Conservation (phyloP, 1,140 invertebrate genomes). For the Temnothorax longispinosus region DNA sequence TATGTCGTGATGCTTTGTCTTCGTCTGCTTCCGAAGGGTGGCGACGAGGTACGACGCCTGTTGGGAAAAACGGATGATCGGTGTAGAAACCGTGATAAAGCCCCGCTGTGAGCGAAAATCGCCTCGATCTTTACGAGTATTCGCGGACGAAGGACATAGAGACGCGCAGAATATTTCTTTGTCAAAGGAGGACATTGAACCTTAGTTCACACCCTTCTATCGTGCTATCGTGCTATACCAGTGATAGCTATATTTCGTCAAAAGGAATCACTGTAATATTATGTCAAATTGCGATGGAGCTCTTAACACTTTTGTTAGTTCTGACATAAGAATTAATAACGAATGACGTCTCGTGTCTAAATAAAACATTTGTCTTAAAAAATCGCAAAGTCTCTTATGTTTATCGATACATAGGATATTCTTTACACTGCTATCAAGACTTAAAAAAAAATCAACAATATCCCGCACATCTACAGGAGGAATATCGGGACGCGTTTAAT, state of each 20-base stretch:
- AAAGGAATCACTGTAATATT: not conserved
- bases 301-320: not conserved
- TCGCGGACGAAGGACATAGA: not conserved
- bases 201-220: not conserved
- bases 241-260: not conserved
- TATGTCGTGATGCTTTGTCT: constrained; percentile 73
- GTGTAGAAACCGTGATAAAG: constrained; percentile 60
- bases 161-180: constrained; percentile 9
- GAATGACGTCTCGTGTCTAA: not conserved
- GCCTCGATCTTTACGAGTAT: constrained; percentile 52
- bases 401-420: not conserved
- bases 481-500: constrained; percentile 8
- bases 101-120: constrained; percentile 49
- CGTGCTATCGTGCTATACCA: not conserved
- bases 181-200: not conserved
- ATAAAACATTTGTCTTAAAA: not conserved
- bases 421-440: not conserved
- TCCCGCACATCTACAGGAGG: too few species aligned
- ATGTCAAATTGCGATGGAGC: not conserved
- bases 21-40: constrained; percentile 39
- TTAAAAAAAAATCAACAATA: not conserved
- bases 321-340: not conserved
- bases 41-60: constrained; percentile 24
- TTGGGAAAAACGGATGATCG: constrained; percentile 49
- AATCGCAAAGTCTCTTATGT: not conserved